phyloP scores from a whole-genome alignment of 2,113 vertebrate species.

The Chrysemys picta region DNA sequence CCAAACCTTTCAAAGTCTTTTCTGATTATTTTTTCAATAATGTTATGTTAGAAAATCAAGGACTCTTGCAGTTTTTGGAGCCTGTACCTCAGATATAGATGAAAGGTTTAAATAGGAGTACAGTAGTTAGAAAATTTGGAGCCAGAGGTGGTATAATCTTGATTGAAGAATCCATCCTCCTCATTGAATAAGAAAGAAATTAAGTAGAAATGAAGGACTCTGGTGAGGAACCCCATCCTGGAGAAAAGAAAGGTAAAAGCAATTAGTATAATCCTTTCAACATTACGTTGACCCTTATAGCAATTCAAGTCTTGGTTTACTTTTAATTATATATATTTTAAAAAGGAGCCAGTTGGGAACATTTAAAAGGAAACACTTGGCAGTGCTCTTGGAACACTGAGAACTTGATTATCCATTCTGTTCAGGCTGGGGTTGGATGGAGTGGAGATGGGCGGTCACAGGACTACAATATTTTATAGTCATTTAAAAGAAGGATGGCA shows the following conservation, averaged over 20 bases:
- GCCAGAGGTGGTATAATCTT: neutral
- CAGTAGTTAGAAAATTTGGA: neutral
- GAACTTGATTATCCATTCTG: too few relatives aligned
- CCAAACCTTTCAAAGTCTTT: slow-evolving; percentile 39
- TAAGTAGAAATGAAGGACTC: slow-evolving; percentile 30
- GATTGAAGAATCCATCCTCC: neutral
- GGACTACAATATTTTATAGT: too few relatives aligned
- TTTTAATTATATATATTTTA: too few relatives aligned
- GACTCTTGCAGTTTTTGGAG: slow-evolving; percentile 17
- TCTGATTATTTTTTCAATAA: slow-evolving; percentile 35
- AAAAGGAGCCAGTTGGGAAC: too few relatives aligned
- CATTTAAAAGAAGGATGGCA: too few relatives aligned
- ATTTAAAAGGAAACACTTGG: too few relatives aligned
- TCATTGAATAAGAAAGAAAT: neutral
- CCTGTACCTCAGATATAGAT: slow-evolving; percentile 46
- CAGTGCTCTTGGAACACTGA: too few relatives aligned
- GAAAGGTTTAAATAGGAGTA: slow-evolving; percentile 53
- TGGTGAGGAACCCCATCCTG: slow-evolving; percentile 52
- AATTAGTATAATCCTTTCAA: neutral
- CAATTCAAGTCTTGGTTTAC: neutral
- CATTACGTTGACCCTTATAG: neutral
- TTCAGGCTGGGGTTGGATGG: too few relatives aligned
- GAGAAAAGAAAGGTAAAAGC: neutral
- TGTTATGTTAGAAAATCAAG: slow-evolving; percentile 57
- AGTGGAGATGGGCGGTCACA: too few relatives aligned